A percentile compares a stretch with the other conserved stretches of the same genome.
These are phyloP conservation scores for Conus canariensis DNA, from an alignment of 2,888 invertebrate species.

Conservation along the genomic window DNA sequence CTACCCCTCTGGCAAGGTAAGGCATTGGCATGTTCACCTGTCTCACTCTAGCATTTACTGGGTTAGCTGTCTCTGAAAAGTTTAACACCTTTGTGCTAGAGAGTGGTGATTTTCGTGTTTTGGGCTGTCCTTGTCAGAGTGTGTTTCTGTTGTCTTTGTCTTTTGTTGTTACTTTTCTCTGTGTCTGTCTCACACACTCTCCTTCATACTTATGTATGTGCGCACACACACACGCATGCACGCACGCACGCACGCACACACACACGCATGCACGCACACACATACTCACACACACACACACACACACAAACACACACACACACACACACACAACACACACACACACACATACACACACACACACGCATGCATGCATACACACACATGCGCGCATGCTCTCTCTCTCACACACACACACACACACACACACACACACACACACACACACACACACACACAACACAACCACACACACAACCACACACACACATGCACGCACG, in stretches of 20 bases:
- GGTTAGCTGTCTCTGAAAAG: too few species aligned
- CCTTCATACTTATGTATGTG: background rate
- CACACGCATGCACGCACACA: background rate
- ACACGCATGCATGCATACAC: background rate
- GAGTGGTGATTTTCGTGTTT: too few species aligned
- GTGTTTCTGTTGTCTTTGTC: too few species aligned
- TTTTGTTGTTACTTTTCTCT: too few species aligned
- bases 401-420: background rate
- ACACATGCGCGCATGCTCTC: too few species aligned
- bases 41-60: too few species aligned
- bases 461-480: background rate
- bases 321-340: constrained; percentile 10
- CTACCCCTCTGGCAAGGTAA: constrained; percentile 82
- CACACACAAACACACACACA: background rate
- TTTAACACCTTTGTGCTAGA: too few species aligned
- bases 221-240: background rate
- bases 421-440: background rate
- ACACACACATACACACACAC: too few species aligned
- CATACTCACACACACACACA: background rate
- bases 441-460: background rate
- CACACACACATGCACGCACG: background rate
- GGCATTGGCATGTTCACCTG: background rate
- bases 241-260: background rate
- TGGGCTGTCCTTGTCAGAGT: too few species aligned
- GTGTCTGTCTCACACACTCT: too few species aligned